phyloP scores from a whole-genome alignment of 1,140 invertebrate species.

The Chlorops oryzae region DNA sequence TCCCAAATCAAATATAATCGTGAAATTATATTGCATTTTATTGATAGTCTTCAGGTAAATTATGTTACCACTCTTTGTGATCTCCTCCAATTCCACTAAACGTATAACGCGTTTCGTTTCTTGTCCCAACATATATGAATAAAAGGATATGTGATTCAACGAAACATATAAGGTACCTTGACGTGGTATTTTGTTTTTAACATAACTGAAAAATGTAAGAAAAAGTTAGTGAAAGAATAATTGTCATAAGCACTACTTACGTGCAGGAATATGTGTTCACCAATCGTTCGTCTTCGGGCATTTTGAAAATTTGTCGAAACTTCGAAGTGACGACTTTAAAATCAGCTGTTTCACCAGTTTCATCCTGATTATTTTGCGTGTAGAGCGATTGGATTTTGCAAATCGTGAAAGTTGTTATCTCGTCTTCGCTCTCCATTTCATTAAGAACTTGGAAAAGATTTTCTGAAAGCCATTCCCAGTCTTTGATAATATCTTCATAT shows the following conservation, averaged over 20 bases:
- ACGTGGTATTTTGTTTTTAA: conserved; percentile 83
- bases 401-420: conserved; percentile 90
- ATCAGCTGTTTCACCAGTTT: conserved; percentile 34
- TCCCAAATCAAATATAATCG: conserved; percentile 75
- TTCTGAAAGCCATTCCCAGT: conserved; percentile 91
- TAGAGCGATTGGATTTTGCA: conserved; percentile 84
- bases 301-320: conserved; percentile 83
- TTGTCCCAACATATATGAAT: conserved; percentile 87
- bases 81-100: conserved; percentile 40
- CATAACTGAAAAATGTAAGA: conserved; percentile 68
- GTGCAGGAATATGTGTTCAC: conserved; percentile 94
- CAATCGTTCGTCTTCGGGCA: conserved; percentile 89
- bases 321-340: conserved; percentile 53
- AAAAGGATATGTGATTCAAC: conserved; percentile 92
- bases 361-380: conserved; percentile 42
- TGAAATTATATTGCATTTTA: conserved; percentile 44
- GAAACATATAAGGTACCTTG: conserved; percentile 96
- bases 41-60: conserved; percentile 45
- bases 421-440: conserved; percentile 89
- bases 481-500: conserved; percentile 76
- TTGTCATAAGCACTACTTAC: conserved; percentile 53
- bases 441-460: conserved; percentile 81
- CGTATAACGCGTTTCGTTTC: conserved; percentile 83
- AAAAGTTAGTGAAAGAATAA: background rate
- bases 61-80: conserved; percentile 28